phyloP scores from a whole-genome alignment of 2,888 invertebrate species.

The Pheosia tremula region DNA sequence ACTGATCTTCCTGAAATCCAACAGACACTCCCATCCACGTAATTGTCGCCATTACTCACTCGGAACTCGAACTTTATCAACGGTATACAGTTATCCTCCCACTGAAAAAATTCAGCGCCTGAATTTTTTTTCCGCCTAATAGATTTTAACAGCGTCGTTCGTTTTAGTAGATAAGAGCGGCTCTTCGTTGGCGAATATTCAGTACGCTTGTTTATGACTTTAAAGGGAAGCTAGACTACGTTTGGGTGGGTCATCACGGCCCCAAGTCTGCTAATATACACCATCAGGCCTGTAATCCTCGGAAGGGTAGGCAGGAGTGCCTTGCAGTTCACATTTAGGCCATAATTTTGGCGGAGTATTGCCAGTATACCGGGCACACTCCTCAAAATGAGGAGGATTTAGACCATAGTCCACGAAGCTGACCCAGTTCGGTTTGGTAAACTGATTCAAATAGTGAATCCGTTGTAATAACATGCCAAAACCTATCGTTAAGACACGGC shows the following conservation, averaged over 20 bases:
- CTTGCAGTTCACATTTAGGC: too few species aligned
- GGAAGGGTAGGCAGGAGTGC: too few species aligned
- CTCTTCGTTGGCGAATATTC: not conserved
- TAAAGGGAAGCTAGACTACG: not conserved
- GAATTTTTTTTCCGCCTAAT: conserved; percentile 32
- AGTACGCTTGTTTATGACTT: not conserved
- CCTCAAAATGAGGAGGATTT: too few species aligned
- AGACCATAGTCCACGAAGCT: too few species aligned
- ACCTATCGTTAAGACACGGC: not conserved
- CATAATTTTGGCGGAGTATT: too few species aligned
- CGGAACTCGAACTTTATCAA: not conserved
- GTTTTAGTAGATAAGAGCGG: conserved; percentile 26
- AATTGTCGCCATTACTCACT: not conserved
- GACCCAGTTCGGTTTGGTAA: too few species aligned
- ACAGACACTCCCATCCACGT: too few species aligned
- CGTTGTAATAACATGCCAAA: conserved; percentile 2
- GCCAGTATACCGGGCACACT: too few species aligned
- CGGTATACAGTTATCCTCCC: not conserved
- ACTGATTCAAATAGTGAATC: not conserved
- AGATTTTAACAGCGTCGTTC: conserved; percentile 30
- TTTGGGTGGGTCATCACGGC: too few species aligned
- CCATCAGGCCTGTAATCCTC: too few species aligned
- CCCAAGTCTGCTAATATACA: too few species aligned
- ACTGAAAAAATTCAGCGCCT: not conserved
- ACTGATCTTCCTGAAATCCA: too few species aligned